phyloP scores from a whole-genome alignment of 2,888 invertebrate genomes.

The Ectobius pallidus region DNA sequence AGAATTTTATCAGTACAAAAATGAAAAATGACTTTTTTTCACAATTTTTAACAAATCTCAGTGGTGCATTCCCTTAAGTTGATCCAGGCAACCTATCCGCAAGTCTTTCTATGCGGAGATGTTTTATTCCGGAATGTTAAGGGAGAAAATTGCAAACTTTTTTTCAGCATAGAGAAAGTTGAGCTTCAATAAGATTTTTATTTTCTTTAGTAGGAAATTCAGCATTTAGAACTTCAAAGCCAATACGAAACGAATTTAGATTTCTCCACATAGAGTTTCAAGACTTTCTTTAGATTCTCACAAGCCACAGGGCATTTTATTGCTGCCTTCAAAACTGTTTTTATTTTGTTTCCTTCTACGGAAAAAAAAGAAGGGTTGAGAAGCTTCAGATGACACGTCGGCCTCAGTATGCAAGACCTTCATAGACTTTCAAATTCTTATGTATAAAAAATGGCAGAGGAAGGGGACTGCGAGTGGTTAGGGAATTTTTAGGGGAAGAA shows the following conservation, averaged over 20 bases:
- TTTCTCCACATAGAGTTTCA: not conserved
- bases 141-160: too few species aligned
- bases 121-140: too few species aligned
- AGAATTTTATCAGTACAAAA: too few species aligned
- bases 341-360: not conserved
- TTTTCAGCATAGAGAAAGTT: too few species aligned
- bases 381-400: not conserved
- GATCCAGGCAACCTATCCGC: too few species aligned
- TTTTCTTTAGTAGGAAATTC: not conserved
- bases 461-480: not conserved
- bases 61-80: too few species aligned
- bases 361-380: not conserved
- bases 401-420: not conserved
- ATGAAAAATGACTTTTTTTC: too few species aligned
- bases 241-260: slow-evolving; percentile 6
- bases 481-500: not conserved
- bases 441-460: slow-evolving; percentile 5
- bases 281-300: not conserved
- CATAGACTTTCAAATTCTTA: slow-evolving; percentile 19
- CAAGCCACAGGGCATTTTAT: not conserved
- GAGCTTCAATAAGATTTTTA: not conserved
- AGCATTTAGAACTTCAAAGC: not conserved
- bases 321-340: not conserved
- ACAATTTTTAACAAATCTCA: too few species aligned
- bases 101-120: too few species aligned